phyloP scores from a whole-genome alignment of 2,113 vertebrate genomes.

The Uropsilus gracilis region DNA sequence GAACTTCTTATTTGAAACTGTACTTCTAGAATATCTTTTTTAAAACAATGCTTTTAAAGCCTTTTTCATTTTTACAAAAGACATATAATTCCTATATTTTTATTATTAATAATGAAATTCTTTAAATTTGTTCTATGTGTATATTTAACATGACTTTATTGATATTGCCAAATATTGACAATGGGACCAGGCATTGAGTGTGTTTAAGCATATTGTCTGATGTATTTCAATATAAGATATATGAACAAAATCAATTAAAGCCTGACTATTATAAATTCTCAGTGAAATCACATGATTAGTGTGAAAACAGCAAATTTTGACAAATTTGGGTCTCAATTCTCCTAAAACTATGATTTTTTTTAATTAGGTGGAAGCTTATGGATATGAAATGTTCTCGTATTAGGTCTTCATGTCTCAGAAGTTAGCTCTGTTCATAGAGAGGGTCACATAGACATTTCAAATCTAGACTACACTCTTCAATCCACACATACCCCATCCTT shows the following conservation, averaged over 20 bases:
- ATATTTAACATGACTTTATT: slow-evolving; percentile 29
- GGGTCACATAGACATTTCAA: not conserved
- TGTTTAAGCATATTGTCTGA: not conserved
- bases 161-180: slow-evolving; percentile 1
- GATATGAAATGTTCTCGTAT: not conserved
- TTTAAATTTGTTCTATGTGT: not conserved
- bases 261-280: not conserved
- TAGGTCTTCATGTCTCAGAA: not conserved
- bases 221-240: not conserved
- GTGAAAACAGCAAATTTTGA: not conserved
- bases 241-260: slow-evolving; percentile 8
- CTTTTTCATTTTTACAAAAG: not conserved
- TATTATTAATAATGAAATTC: not conserved
- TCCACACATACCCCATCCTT: rapidly evolving
- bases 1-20: slow-evolving; percentile 60
- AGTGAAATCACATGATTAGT: not conserved
- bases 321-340: not conserved
- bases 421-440: not conserved
- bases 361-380: not conserved
- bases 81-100: slow-evolving; percentile 34
- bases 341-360: not conserved
- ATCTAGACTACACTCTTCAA: not conserved
- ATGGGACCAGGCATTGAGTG: not conserved
- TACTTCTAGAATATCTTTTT: not conserved
- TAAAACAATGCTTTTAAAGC: not conserved